Base-by-base conservation (phyloP, 2,113 vertebrate genomes). In the Malaclemys terrapin region DNA sequence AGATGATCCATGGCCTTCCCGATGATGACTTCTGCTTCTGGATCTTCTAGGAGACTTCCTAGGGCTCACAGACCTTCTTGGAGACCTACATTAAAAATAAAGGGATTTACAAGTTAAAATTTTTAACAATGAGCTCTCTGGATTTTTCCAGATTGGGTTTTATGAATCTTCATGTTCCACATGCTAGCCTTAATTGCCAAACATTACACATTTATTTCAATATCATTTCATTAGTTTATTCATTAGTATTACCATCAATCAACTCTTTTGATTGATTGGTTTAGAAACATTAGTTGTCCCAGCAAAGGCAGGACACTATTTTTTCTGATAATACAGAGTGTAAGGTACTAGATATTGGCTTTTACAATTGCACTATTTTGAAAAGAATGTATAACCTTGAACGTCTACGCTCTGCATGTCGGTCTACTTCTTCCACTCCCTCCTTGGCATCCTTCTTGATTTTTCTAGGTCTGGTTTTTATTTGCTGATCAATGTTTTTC, bases 401-500 rank as follows among this genome's bases (percentile, higher is more conserved):
- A 89, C 98, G 98, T 59, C 99, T 99, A 35, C 99, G 98, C 80
- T 99, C 99, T 54, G 95, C 96, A 53, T 99, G 99, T 85, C 98
- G 98, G 47, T 98, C 98, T 31, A 98, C 85, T 96, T 99, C 99
- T 93, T 98, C 98, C 5, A 96, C 83, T 1, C 98, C 99, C 87
- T 99, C 99, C 79, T 98, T 98, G 47, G 97, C 93, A 10, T 99
- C 99, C 94, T 99, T 99, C 97, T 98, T 98, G 50, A 99, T 97
- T 97, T 99, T 99, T 72, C 99, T 99, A 80, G 99, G 99, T 94
- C 99, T 98, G 45, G 98, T 99, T 98, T 99, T 99, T 95, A 99
- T 99, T 95, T 99, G 99, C 93, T 99, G 99, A 97, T 99, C 99
- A 81, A 99, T 99, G 65, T 98, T 98, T 97, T 99, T 99, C 98